Percentiles rank a stretch among this genome's conserved stretches.
These are phyloP conservation scores for Drosophila crucigera DNA, from an alignment of 2,888 invertebrate species.

Conservation along the genomic window DNA sequence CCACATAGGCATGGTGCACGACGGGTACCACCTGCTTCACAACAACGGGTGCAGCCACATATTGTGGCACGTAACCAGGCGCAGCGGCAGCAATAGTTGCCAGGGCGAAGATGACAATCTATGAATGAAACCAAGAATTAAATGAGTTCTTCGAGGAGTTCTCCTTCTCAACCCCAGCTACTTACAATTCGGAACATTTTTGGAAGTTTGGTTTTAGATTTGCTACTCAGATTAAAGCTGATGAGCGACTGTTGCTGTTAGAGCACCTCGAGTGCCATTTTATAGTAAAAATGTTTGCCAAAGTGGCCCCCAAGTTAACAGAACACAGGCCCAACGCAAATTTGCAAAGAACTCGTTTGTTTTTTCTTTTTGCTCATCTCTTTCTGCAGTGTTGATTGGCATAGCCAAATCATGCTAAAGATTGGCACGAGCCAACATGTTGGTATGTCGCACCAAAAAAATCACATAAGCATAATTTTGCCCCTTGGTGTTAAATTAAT, in stretches of 20 bases:
- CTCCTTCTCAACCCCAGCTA: not conserved
- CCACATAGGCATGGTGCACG: not conserved
- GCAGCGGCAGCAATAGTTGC: not conserved
- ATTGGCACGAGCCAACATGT: not conserved
- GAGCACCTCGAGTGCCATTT: not conserved
- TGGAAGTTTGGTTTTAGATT: not conserved
- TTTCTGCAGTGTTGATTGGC: not conserved
- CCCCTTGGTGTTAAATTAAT: not conserved
- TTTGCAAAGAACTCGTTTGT: not conserved
- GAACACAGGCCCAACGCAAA: not conserved
- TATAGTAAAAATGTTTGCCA: not conserved
- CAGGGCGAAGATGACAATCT: not conserved
- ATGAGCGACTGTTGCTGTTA: not conserved
- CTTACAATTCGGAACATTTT: not conserved
- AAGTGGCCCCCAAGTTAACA: not conserved
- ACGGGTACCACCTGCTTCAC: not conserved
- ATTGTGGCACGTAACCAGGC: not conserved
- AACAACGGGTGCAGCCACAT: not conserved
- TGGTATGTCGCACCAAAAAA: not conserved
- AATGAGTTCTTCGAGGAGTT: not conserved
- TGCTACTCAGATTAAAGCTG: not conserved
- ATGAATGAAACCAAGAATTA: not conserved
- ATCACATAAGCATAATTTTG: no score
- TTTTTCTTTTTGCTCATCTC: not conserved
- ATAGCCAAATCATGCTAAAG: not conserved